Evolutionary conservation across 2,888 invertebrate species (phyloP), one percentile per base, ranked within the genome.

Genomic region (Cordilura impudica): DNA sequence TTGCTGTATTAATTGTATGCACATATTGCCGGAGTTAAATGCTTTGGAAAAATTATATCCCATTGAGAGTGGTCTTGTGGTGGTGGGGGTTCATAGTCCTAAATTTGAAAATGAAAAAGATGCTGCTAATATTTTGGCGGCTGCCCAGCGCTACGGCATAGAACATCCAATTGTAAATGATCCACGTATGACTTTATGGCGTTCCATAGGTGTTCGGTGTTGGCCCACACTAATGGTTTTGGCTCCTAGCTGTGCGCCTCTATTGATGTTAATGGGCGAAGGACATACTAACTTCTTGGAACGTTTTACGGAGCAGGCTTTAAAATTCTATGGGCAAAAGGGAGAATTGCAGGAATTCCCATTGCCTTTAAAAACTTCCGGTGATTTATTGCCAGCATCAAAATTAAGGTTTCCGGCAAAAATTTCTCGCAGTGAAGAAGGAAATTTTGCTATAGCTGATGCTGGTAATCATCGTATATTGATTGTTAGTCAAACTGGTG

Each of bases 1-100:
- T 86, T 98, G 98, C 87, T 98, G 98, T 87, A 97, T 98, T 74
- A 98, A 98, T 90, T 98, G 98, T 88, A 95, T 97, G 92, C 98
- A 98, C 88, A 94, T 98, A 71, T 90, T 98, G 70, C 97, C 97
- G 0, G 95, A 97, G 84, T 90, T 98, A 69, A 93, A 94, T 77
- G 92, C 92, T 60, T 88, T 98, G 56, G 97, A 98, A 88, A 91
- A 93, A 70, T 88, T 92, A 75, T 94, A 93, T 89, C 91, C 93
- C n/a, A 89, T 93, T 35, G 92, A 94, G 85, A 93, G 93, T 90
- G 97, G 96, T 1, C 90, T 97, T 43, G 94, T 95, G 83, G 94
- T 97, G 87, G 91, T 96, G 86, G 96, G 96, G 71, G 96, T 98
- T 0, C 98, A 98, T 87, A 97, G 96, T 90, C 96, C 97, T 0